A percentile compares a stretch with the other conserved stretches of the same genome.
Evolutionary conservation across 2,888 invertebrate genomes (phyloP).

Genomic region (Craniophora ligustri): DNA sequence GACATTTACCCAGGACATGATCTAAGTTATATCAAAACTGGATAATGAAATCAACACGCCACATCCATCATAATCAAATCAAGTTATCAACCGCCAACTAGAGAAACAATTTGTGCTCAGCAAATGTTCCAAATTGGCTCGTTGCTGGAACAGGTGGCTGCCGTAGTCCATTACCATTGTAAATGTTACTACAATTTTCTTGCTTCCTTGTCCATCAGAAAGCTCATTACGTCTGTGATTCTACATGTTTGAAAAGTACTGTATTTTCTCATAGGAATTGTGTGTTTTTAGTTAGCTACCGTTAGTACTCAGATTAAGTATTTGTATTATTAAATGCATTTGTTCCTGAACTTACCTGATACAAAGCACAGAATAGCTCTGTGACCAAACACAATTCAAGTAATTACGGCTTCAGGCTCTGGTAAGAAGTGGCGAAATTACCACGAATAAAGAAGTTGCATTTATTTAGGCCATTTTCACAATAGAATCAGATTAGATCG

Average conservation of each 20-base stretch:
- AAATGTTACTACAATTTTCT: conserved; percentile 77
- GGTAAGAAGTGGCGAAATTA: too few relatives aligned
- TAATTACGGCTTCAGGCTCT: too few relatives aligned
- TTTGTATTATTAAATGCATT: too few relatives aligned
- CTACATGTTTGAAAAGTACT: conserved; percentile 35
- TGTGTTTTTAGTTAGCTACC: background rate
- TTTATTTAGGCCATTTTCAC: too few relatives aligned
- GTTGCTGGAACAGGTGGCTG: conserved; percentile 76
- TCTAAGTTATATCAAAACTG: conserved; percentile 1
- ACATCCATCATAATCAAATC: conserved; percentile 52
- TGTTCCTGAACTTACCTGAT: too few relatives aligned
- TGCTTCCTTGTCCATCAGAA: conserved; percentile 72
- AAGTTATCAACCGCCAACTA: conserved; percentile 60
- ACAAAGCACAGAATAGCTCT: too few relatives aligned
- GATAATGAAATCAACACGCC: conserved; percentile 43
- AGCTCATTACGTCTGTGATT: conserved; percentile 54
- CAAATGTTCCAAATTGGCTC: conserved; percentile 75
- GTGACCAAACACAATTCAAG: too few relatives aligned
- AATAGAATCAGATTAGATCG: too few relatives aligned
- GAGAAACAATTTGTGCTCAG: conserved; percentile 78
- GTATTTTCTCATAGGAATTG: conserved; percentile 15
- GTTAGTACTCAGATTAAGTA: too few relatives aligned
- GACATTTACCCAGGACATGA: conserved; percentile 9
- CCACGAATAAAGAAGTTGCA: too few relatives aligned
- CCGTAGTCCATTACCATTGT: conserved; percentile 74